Evolutionary conservation across 2,888 invertebrate genomes (phyloP).

Genomic region (Fragum sueziense): DNA sequence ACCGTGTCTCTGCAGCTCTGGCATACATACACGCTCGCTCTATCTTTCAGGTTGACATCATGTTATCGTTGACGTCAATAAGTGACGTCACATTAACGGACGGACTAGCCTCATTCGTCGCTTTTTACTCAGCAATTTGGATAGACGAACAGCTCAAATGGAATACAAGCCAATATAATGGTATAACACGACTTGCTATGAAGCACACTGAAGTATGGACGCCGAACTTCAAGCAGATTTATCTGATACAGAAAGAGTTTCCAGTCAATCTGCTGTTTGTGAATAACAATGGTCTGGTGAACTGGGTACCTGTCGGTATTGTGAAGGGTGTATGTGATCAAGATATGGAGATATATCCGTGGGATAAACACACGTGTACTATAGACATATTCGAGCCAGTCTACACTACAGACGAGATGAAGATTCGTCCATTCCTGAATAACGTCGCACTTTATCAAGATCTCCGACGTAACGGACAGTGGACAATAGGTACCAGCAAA

Average conservation of each 20-base stretch:
- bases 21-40: not conserved
- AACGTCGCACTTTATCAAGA: not conserved
- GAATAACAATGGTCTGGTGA: not conserved
- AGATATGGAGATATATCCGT: slow-evolving; percentile 1
- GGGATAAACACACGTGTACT: not conserved
- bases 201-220: slow-evolving; percentile 4
- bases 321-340: slow-evolving; percentile 4
- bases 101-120: not conserved
- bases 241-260: not conserved
- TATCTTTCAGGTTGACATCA: not conserved
- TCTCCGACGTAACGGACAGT: not conserved
- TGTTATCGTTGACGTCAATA: not conserved
- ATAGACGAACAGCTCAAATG: slow-evolving; percentile 9
- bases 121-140: not conserved
- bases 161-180: not conserved
- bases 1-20: not conserved
- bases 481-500: slow-evolving; percentile 4
- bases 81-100: not conserved
- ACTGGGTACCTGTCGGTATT: not conserved
- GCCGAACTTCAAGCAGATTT: slow-evolving; percentile 2
- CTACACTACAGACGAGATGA: not conserved
- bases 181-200: not conserved
- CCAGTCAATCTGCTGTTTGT: not conserved
- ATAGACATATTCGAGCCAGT: not conserved
- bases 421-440: not conserved